These are phyloP conservation scores for Anagrus nilaparvatae DNA, from an alignment of 1,140 invertebrate species.

Conservation along the genomic window DNA sequence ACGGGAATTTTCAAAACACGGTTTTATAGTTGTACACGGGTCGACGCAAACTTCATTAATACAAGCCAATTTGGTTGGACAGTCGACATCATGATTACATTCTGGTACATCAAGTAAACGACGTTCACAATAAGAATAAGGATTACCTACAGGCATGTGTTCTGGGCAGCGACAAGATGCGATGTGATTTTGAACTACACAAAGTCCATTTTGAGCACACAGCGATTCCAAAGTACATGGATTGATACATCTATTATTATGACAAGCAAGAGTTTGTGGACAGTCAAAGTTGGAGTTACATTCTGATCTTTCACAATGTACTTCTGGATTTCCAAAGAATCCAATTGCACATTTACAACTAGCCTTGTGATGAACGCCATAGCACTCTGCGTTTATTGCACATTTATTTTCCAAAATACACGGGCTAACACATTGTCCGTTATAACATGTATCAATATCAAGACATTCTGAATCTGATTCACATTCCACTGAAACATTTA, in stretches of 20 bases:
- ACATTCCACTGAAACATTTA: conserved; percentile 55
- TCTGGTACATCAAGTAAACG: conserved; percentile 50
- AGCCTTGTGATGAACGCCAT: conserved; percentile 61
- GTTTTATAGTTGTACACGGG: conserved; percentile 62
- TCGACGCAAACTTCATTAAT: conserved; percentile 68
- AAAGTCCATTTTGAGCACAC: conserved; percentile 71
- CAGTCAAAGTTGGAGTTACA: conserved; percentile 69
- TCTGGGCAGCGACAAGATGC: conserved; percentile 68
- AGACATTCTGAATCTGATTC: conserved; percentile 69
- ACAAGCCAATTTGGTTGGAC: conserved; percentile 68
- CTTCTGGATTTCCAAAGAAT: conserved; percentile 64
- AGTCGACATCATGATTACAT: conserved; percentile 68
- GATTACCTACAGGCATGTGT: conserved; percentile 62
- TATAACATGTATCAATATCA: conserved; percentile 67
- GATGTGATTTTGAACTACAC: conserved; percentile 64
- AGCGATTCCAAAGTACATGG: conserved; percentile 58
- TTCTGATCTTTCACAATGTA: conserved; percentile 67
- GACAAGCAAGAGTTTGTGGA: conserved; percentile 57
- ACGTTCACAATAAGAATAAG: conserved; percentile 62
- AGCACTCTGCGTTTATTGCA: conserved; percentile 72
- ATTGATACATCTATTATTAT: conserved; percentile 60
- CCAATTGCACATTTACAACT: conserved; percentile 65
- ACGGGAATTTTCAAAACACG: conserved; percentile 57
- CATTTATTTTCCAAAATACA: conserved; percentile 70
- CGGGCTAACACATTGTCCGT: conserved; percentile 68